Percentiles rank a stretch among this genome's conserved stretches.
phyloP scores from a whole-genome alignment of 2,888 invertebrate species.

The Trisateles emortualis region DNA sequence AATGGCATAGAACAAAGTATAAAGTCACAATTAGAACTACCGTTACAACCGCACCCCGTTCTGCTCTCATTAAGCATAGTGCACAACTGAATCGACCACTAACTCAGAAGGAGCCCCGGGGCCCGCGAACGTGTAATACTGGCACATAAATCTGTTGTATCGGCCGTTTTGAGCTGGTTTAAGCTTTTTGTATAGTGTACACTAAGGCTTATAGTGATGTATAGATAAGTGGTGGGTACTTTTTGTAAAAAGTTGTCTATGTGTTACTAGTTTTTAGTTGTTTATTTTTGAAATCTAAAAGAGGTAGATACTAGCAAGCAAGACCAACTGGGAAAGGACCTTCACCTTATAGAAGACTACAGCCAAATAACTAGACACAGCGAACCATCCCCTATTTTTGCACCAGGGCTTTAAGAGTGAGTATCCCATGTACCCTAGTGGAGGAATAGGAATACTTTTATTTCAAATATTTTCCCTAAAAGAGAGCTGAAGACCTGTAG shows the following conservation, averaged over 20 bases:
- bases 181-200: constrained; percentile 43
- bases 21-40: constrained; percentile 56
- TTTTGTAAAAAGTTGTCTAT: constrained; percentile 2
- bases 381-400: too few species aligned
- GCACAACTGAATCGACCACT: constrained; percentile 52
- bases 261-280: constrained; percentile 10
- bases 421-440: too few species aligned
- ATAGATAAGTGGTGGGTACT: constrained; percentile 26
- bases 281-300: background rate
- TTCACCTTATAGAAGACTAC: too few species aligned
- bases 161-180: constrained; percentile 48
- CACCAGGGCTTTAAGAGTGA: too few species aligned
- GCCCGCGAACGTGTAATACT: constrained; percentile 58
- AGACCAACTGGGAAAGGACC: too few species aligned
- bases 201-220: constrained; percentile 35
- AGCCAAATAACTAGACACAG: too few species aligned
- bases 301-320: too few species aligned
- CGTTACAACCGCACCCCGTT: constrained; percentile 55
- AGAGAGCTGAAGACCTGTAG: too few species aligned
- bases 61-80: constrained; percentile 61
- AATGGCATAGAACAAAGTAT: constrained; percentile 23
- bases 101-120: constrained; percentile 58
- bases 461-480: too few species aligned
- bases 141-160: constrained; percentile 58
- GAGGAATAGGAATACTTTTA: too few species aligned